Evolutionary conservation across 30 jellyfish, hydroid and myxozoan genomes (phyloP).

Genomic region (Cassiopea xamachana): DNA sequence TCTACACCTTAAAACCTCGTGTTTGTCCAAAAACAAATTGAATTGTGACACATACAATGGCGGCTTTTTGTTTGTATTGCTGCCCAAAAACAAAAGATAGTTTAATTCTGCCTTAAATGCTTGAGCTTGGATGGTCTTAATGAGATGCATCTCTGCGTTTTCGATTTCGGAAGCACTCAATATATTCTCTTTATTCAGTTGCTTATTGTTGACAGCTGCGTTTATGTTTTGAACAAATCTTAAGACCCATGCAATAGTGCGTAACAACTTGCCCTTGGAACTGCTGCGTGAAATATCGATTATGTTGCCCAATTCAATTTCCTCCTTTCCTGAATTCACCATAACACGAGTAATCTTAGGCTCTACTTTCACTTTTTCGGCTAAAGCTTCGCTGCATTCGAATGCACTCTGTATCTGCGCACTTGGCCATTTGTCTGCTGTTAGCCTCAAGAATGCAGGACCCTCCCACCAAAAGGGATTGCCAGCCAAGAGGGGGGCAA

Average conservation of each 20-base stretch:
- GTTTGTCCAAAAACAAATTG: conserved; percentile 45
- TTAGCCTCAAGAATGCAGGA: conserved; percentile 43
- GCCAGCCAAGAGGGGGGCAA: not conserved
- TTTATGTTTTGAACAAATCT: conserved; percentile 45
- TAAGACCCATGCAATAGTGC: conserved; percentile 44
- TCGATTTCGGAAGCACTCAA: conserved; percentile 53
- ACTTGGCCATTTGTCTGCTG: conserved; percentile 47
- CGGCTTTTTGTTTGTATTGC: conserved; percentile 14
- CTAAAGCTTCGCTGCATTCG: conserved; percentile 38
- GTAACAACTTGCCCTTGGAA: conserved; percentile 22
- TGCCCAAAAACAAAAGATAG: conserved; percentile 14
- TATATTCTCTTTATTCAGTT: conserved; percentile 31
- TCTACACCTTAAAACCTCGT: conserved; percentile 51
- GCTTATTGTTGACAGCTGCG: conserved; percentile 25
- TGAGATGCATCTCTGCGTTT: conserved; percentile 42
- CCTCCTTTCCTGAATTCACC: conserved; percentile 15
- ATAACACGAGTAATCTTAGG: conserved; percentile 38
- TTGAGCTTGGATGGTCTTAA: conserved; percentile 42
- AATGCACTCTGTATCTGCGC: not conserved
- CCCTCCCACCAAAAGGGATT: conserved; percentile 59
- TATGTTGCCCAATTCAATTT: not conserved
- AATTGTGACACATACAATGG: conserved; percentile 61
- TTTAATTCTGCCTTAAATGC: conserved; percentile 24
- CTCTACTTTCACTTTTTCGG: conserved; percentile 41
- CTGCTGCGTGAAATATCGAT: conserved; percentile 14